Evolutionary conservation across 2,797 vertebrate genomes (phyloP).

Genomic region (Eulemur mongoz): DNA sequence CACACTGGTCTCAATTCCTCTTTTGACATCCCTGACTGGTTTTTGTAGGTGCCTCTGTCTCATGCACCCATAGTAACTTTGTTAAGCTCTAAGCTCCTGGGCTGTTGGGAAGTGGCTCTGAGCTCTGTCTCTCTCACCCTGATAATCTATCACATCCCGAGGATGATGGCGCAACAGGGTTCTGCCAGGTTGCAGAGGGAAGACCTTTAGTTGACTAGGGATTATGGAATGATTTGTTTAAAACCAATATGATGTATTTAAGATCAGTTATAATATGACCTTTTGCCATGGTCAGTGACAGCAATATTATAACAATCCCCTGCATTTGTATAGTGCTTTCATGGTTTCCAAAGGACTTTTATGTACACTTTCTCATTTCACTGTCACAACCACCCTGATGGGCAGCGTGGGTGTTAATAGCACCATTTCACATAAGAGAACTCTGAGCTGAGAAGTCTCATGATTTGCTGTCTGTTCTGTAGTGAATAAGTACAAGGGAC

Average conservation of each 20-base stretch:
- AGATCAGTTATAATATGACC: background rate
- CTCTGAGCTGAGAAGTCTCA: background rate
- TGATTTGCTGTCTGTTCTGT: background rate
- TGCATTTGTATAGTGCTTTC: background rate
- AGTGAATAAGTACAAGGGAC: background rate
- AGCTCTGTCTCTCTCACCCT: background rate
- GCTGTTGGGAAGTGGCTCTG: background rate
- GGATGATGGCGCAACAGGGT: background rate
- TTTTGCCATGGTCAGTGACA: background rate
- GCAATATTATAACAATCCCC: background rate
- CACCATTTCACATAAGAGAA: background rate
- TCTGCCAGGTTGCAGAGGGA: background rate
- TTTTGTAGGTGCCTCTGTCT: background rate
- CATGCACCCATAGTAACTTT: fast-evolving
- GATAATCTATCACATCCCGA: background rate
- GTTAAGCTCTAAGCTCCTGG: background rate
- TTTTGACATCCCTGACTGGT: background rate
- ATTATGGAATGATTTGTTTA: background rate
- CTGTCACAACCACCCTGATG: background rate
- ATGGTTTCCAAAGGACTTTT: background rate
- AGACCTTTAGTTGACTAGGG: background rate
- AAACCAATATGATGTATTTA: background rate
- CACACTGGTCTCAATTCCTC: background rate
- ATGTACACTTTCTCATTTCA: background rate
- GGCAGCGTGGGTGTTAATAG: background rate